phyloP scores from a whole-genome alignment of 2,113 vertebrate genomes.

The Rhabdomys dilectus region DNA sequence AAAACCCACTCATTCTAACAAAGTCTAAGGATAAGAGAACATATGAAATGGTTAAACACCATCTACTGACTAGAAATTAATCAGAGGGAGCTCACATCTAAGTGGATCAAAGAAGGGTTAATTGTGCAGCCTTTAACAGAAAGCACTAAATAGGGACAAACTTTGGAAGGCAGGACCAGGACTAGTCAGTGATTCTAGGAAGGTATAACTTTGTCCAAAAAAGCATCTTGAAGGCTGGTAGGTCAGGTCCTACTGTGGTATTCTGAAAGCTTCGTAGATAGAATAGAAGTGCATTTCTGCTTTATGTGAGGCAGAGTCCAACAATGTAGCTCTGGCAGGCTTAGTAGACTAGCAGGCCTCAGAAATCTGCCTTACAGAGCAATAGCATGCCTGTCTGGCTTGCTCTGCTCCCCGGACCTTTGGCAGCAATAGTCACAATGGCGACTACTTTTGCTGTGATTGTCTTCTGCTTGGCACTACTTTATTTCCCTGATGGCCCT shows the following conservation, averaged over 20 bases:
- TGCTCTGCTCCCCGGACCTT: background rate
- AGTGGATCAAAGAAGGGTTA: background rate
- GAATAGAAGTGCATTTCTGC: fast-evolving
- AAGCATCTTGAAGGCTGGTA: background rate
- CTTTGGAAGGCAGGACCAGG: background rate
- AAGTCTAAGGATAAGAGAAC: background rate
- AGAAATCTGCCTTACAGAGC: background rate
- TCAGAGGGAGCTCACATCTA: background rate
- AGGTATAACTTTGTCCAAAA: background rate
- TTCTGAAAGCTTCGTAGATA: background rate
- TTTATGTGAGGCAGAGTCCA: background rate
- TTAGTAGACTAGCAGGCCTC: background rate
- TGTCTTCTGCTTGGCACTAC: fast-evolving
- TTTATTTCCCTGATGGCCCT: background rate
- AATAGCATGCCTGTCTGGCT: background rate
- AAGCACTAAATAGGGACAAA: background rate
- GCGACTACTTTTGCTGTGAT: fast-evolving
- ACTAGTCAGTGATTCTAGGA: background rate
- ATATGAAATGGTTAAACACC: background rate
- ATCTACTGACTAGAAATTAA: background rate
- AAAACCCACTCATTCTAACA: slow-evolving; percentile 17
- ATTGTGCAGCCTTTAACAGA: background rate
- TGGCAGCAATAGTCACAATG: background rate
- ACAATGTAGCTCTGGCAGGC: background rate
- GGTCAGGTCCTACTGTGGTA: background rate